phyloP scores from a whole-genome alignment of 2,888 invertebrate genomes.

The Parelbella ahira region DNA sequence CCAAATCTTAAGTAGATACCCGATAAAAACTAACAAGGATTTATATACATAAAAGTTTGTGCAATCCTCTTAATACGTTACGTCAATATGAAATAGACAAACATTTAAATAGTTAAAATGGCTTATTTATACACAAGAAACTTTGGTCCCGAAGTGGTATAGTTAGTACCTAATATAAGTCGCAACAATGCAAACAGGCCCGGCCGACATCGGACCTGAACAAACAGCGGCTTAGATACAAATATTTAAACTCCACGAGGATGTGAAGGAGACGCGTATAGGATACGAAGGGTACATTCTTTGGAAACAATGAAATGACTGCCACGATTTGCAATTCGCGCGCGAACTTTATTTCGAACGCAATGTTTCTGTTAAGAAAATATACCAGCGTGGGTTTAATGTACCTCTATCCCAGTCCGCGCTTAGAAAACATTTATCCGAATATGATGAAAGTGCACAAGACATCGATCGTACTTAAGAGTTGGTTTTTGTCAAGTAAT shows the following conservation, averaged over 20 bases:
- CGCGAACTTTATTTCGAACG: too few species aligned
- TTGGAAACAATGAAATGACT: neutral
- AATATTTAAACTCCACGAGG: constrained; percentile 7
- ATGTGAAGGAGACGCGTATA: constrained; percentile 7
- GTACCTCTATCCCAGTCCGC: too few species aligned
- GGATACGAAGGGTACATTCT: neutral
- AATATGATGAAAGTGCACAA: too few species aligned
- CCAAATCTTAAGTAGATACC: too few species aligned
- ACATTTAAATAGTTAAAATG: constrained; percentile 19
- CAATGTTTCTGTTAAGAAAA: too few species aligned
- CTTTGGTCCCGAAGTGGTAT: constrained; percentile 20
- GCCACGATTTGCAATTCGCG: too few species aligned
- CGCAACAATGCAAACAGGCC: constrained; percentile 19
- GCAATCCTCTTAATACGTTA: constrained; percentile 16
- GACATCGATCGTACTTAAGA: too few species aligned
- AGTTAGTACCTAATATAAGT: constrained; percentile 18
- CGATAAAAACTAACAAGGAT: too few species aligned
- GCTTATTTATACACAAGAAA: constrained; percentile 18
- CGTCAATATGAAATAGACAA: constrained; percentile 16
- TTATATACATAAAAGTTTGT: too few species aligned
- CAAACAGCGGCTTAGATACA: constrained; percentile 14
- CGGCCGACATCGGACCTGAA: constrained; percentile 10
- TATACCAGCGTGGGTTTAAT: too few species aligned
- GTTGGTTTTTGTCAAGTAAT: too few species aligned
- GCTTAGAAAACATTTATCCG: too few species aligned